Evolutionary conservation across 2,113 vertebrate genomes (phyloP), one percentile per base, ranked within the genome.

Genomic region (Isichthys henryi): DNA sequence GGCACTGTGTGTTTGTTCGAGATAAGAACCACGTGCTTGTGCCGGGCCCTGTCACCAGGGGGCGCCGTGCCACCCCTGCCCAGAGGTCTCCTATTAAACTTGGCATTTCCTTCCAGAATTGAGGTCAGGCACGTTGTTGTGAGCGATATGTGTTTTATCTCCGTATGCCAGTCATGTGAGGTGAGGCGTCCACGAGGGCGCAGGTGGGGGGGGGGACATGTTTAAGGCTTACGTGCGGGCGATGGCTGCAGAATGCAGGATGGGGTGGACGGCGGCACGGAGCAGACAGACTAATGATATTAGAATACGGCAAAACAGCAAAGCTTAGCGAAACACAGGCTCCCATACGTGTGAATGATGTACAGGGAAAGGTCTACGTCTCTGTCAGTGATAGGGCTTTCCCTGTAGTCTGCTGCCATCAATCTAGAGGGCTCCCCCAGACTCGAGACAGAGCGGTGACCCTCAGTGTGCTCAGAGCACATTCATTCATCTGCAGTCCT

Each of bases 121-220:
- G 89, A 93, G 92, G 90, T 93, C 91, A 88, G 84, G 43, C 90
- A 48, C 92, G 90, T 90, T 90, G 90, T 58, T 31, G 91, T 66
- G 50, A 91, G 80, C 91, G 89, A 93, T 92, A 88, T 84, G 77
- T 50, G 52, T 90, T 92, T 91, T 92, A 35, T 93, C 88, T 90
- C 86, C 31, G 83, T 90, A 50, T 49, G 49, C 35, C 88, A 83
- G 70, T 91, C 52, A 49, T 48, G 74, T 88, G 90, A 90, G 88
- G 90, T 90, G 48, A 88, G 35, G 52, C 11, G 56, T 70, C 50
- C 0, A 0, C 9, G 21, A 45, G 45, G 10, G 23, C 3, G 15
- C 83, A 19, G 50, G 56, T 35, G 15, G 50, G 74, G 48, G 15
- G 35, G 88, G 10, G 86, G 39, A 17, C 19, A 15, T 1, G 50